Evolutionary conservation across 2,888 invertebrate species (phyloP).

Genomic region (Desoria tigrina): DNA sequence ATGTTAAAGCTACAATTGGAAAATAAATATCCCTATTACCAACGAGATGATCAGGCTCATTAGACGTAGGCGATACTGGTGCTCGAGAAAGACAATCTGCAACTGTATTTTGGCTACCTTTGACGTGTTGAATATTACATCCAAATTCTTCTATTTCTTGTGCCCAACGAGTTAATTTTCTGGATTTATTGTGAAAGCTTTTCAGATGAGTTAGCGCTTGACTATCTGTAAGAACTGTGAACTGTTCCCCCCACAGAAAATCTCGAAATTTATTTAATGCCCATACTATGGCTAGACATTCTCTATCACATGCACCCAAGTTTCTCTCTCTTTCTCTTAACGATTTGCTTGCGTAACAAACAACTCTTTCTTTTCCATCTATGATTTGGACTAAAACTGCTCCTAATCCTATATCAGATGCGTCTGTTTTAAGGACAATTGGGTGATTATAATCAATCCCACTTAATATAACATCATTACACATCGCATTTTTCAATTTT

Average conservation of each 20-base stretch:
- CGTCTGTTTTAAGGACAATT: conserved; percentile 32
- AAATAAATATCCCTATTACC: neutral
- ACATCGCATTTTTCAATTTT: conserved; percentile 26
- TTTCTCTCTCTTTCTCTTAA: conserved; percentile 24
- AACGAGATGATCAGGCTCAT: conserved; percentile 2
- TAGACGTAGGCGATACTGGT: conserved; percentile 12
- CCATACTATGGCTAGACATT: conserved; percentile 34
- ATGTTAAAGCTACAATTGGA: no score
- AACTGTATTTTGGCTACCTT: conserved; percentile 9
- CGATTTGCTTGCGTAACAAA: conserved; percentile 28
- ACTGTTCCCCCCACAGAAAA: conserved; percentile 8
- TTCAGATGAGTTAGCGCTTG: neutral
- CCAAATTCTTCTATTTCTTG: neutral
- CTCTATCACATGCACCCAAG: conserved; percentile 28
- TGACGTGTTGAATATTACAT: neutral
- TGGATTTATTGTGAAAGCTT: neutral
- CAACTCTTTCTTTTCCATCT: conserved; percentile 24
- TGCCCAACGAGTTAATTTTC: neutral
- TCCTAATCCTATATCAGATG: conserved; percentile 33
- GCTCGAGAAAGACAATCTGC: conserved; percentile 36
- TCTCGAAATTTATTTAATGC: conserved; percentile 27
- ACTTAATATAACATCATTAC: no score
- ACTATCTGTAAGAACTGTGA: no score
- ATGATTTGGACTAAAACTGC: conserved; percentile 26
- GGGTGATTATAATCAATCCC: conserved; percentile 32